Evolutionary conservation across 2,888 invertebrate genomes (phyloP).

Genomic region (Leptogaster cylindrica): DNA sequence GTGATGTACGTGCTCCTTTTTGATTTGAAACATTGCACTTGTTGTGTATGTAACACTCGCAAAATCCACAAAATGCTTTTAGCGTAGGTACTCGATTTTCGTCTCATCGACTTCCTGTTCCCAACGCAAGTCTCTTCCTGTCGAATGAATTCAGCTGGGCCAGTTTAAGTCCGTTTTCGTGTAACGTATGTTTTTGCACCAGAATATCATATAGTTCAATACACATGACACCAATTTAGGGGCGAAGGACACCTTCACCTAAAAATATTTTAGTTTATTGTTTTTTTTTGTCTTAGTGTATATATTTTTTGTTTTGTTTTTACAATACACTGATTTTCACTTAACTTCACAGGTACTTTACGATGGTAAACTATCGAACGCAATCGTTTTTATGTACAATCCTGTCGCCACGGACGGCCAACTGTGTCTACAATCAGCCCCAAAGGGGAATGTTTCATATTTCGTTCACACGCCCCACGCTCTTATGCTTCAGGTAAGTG

Average conservation of each 20-base stretch:
- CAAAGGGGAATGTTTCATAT: slow-evolving; percentile 95
- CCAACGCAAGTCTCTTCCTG: slow-evolving; percentile 6
- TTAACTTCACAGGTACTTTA: slow-evolving; percentile 80
- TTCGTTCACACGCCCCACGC: slow-evolving; percentile 99
- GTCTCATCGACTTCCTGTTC: slow-evolving; percentile 15
- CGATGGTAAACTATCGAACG: slow-evolving; percentile 95
- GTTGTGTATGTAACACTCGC: too few relatives aligned
- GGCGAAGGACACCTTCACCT: background rate
- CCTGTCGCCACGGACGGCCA: slow-evolving; percentile 99
- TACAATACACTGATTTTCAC: slow-evolving; percentile 29
- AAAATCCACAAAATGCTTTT: slow-evolving; percentile 24
- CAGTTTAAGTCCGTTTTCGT: background rate
- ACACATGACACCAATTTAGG: background rate
- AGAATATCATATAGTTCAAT: background rate
- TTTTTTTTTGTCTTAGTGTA: too few relatives aligned
- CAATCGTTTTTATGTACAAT: slow-evolving; percentile 99
- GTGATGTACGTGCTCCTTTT: too few relatives aligned
- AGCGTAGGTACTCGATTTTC: slow-evolving; percentile 6
- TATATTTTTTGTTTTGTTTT: slow-evolving; percentile 23
- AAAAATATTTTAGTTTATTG: too few relatives aligned
- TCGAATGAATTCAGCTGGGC: slow-evolving; percentile 1
- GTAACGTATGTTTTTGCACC: slow-evolving; percentile 4
- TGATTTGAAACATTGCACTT: too few relatives aligned
- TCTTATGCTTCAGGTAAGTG: slow-evolving; percentile 91
- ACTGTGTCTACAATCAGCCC: slow-evolving; percentile 96